These are phyloP conservation scores for Rhabdornis inornatus DNA, from an alignment of 2,113 vertebrate genomes.

Conservation along the genomic window DNA sequence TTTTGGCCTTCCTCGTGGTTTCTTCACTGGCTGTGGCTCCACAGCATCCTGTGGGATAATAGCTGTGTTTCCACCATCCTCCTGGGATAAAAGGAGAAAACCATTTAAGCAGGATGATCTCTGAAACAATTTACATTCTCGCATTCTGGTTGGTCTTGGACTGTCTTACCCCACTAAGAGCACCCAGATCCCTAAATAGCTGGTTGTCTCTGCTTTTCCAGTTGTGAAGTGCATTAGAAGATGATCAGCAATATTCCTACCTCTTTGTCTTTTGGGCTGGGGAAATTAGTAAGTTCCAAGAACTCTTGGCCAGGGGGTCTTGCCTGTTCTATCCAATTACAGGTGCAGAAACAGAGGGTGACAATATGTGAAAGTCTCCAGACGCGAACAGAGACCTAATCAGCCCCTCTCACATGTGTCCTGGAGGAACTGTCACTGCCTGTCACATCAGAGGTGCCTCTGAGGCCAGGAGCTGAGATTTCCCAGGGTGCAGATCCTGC, in stretches of 20 bases:
- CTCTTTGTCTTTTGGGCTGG: neutral
- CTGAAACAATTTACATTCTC: neutral
- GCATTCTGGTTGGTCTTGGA: neutral
- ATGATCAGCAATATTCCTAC: neutral
- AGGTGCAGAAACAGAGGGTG: neutral
- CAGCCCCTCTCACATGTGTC: neutral
- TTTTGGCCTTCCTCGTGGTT: constrained; percentile 65
- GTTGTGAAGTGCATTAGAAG: neutral
- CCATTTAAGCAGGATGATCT: neutral
- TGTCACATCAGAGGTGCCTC: neutral
- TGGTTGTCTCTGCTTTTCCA: neutral
- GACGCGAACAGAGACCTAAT: neutral
- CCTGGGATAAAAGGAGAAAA: neutral
- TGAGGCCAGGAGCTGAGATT: neutral
- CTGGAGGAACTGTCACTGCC: neutral
- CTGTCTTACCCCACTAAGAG: neutral
- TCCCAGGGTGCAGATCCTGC: neutral
- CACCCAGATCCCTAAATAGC: neutral
- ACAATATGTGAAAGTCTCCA: neutral
- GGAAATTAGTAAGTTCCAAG: neutral
- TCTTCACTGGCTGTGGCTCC: constrained; percentile 5
- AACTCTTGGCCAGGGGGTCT: neutral
- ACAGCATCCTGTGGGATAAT: neutral
- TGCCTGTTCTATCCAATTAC: neutral
- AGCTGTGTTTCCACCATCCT: neutral